Base-by-base conservation (phyloP, 2,888 invertebrate genomes). In the Epinotia ramella region DNA sequence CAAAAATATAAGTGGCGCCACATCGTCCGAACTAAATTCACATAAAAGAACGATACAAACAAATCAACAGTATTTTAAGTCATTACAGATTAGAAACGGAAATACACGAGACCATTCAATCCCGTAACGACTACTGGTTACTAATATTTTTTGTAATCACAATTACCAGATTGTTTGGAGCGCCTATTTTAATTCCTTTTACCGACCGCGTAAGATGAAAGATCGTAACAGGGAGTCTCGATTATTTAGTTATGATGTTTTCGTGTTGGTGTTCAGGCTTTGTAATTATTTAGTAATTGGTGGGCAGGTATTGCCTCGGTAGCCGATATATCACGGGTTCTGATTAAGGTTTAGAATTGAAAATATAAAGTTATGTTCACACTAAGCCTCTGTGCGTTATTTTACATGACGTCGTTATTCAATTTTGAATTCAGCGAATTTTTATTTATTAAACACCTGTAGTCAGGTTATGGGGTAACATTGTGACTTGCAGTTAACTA, bases 241-340 rank as follows among this genome's bases (percentile, higher is more conserved):
- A 7, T 28, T 56, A 18, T 56, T 60, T 13, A 66, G 46, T 71
- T 76, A 66, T 1, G 53, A 56, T 40, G 40, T 67, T 76, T 56
- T 53, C 16, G 18, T 62, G 18, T 57, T 18, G 24, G 13, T 79
- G 83, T 84, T 83, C 85, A 85, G 85, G 86, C 81, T 87, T 89
- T 87, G 87, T 93, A 92, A 93, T 93, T 93, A 93, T 91, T 87
- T 88, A 85, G 88, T 92, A 92, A 93, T 92, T 89, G 92, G 92
- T 90, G 85, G 92, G 90, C 86, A 77, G 89, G 83, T 77, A 83
- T 77, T 53, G 83, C 83, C 83, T 85, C 86, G 81, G 90, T 89
- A 91, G 91, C 91, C 86, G 87, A 91, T 92, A 91, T 90, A 91
- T 93, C 92, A 92, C 91, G 85, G 83, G 77, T 77, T 73, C 79